Base-by-base conservation (phyloP, 2,888 invertebrate genomes). In the Oxyteleia sp. region DNA sequence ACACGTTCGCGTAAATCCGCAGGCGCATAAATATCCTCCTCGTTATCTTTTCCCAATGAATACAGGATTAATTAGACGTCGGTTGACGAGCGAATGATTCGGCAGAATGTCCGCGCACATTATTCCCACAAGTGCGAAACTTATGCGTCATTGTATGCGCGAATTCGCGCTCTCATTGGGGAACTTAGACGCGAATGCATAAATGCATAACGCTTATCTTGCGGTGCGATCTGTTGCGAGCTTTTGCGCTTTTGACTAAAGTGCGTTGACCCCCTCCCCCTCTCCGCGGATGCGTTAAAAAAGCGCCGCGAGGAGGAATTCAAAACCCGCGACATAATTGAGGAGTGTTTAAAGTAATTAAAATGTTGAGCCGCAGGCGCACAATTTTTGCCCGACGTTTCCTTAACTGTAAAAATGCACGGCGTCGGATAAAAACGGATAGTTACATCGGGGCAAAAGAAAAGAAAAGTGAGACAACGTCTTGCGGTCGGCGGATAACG, bases 91-190 rank as follows among this genome's bases (percentile, higher is more conserved):
- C 49, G 61, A 61, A 29, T 82, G 82, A 82, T 76, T 71, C 82
- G 71, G 76, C 76, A 66, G 76, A 82, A 76, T 69, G 81, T 75
- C 68, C 57, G 63, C 51, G 7, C 23, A 15, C 15, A 16, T 49
- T 23, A 45, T 81, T 82, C 81, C 81, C 81, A 82, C 75, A 75
- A 35, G 20, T 23, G 63, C 63, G 74, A 74, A 72, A 83, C 74
- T 57, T 75, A 71, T 75, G 83, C 84, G 61, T 84, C 80, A 84
- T 84, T 84, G 80, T 81, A 72, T 81, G 84, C 84, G 72, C 59
- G 53, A 35, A 66, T 74, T 69, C 64, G 61, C 51, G 64, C 69
- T 66, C 63, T 75, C 79, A 71, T 79, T 71, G 69, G 61, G 75
- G 71, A 59, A 80, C 41, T 15, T 16, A 15, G 51, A 63, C 69